Base-by-base conservation (phyloP, 2,888 invertebrate genomes). In the Tiliacea citrago region DNA sequence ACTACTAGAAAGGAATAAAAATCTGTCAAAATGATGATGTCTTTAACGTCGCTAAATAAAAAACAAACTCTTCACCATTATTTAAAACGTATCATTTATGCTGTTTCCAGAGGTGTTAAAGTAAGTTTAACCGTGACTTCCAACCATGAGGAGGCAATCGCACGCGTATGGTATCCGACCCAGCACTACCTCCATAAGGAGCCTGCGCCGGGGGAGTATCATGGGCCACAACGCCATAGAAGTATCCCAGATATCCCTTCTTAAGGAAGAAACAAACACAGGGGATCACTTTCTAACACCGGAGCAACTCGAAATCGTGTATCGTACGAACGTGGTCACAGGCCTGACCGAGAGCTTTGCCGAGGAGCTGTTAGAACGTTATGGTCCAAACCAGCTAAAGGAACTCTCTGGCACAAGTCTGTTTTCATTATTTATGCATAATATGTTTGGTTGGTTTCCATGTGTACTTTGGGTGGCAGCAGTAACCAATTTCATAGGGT, bases 371-470 rank as follows among this genome's bases (percentile, higher is more conserved):
- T 92, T 97, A 6, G 94, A 92, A 29, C 91, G 93, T 55, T 94
- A 97, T 85, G 98, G 98, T 0, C 97, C 97, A 0, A 98, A 98
- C 90, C 93, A 95, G 29, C 92, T 98, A 18, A 97, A 97, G 39
- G 97, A 97, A 77, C 96, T 97, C 5, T 93, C 94, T 70, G 96
- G 97, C 16, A 97, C 97, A 53, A 97, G 97, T 68, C 97, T 97
- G 88, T 97, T 97, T 97, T 91, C 97, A 81, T 96, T 98, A 87
- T 97, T 98, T 86, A 94, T 97, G 18, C 97, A 97, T 81, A 97
- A 97, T 88, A 91, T 98, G 58, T 98, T 98, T 91, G 97, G 98
- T 51, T 98, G 98, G 90, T 98, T 98, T 91, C 97, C 97, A 67
- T 93, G 97, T 79, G 96, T 98, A 45, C 95, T 98, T 35, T 98